Conservation (phyloP, 2,113 vertebrate species). For the Alexandromys fortis region DNA sequence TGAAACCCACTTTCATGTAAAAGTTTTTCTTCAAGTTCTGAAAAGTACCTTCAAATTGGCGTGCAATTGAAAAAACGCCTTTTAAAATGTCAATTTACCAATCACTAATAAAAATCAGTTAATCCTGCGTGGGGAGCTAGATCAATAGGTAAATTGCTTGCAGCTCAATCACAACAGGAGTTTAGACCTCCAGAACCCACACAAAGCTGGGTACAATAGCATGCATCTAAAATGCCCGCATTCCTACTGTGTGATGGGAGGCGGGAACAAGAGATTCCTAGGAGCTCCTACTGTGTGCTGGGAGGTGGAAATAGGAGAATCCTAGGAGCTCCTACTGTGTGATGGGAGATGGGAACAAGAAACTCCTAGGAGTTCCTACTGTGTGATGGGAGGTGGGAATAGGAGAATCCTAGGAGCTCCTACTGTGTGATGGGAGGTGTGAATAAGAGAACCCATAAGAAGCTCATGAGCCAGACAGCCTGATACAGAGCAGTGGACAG, state of each 20-base stretch:
- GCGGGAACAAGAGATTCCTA: neutral
- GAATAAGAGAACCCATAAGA: too few species aligned
- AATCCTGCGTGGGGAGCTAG: neutral
- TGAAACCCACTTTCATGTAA: neutral
- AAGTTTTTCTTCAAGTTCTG: conserved; percentile 1
- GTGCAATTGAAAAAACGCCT: neutral
- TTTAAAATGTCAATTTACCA: conserved; percentile 39
- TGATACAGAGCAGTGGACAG: too few species aligned
- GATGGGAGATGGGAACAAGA: neutral
- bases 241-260: neutral
- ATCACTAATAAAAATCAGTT: neutral
- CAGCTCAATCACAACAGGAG: neutral
- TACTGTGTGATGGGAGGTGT: neutral
- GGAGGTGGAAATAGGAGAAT: neutral
- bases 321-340: neutral
- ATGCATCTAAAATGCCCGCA: neutral
- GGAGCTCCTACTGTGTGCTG: neutral
- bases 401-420: neutral
- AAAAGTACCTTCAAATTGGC: neutral
- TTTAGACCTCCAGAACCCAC: neutral
- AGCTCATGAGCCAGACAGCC: neutral
- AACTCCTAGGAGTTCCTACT: neutral
- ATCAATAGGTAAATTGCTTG: neutral
- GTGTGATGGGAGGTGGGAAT: neutral
- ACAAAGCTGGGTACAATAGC: neutral